Percentiles rank a stretch among this genome's conserved stretches.
Conservation (phyloP, 2,888 invertebrate species). For the Idaea dimidiata region DNA sequence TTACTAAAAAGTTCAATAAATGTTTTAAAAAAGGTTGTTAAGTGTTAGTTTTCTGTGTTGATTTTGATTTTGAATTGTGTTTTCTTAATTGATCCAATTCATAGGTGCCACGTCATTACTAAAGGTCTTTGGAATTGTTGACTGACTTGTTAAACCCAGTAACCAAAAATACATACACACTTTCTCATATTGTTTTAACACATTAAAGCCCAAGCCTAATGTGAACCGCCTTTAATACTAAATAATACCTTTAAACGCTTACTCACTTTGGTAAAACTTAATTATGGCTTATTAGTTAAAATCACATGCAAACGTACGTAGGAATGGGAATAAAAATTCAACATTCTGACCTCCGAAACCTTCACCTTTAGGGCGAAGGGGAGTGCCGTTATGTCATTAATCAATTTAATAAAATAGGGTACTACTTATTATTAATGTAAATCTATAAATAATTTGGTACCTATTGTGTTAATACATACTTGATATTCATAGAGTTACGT, state of each 20-base stretch:
- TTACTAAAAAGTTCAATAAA: neutral
- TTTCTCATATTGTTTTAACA: constrained; percentile 1
- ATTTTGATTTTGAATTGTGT: neutral
- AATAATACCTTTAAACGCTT: neutral
- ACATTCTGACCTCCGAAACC: neutral
- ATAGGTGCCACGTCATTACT: neutral
- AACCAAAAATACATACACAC: constrained; percentile 1
- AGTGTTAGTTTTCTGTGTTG: neutral
- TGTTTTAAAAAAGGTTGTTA: neutral
- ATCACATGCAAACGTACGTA: neutral
- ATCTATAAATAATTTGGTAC: neutral
- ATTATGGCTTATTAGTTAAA: neutral
- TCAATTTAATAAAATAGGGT: neutral
- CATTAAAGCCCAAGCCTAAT: constrained; percentile 1
- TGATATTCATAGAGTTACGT: neutral
- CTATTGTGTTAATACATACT: neutral
- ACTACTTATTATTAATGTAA: neutral
- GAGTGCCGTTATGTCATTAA: neutral
- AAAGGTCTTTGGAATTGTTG: neutral
- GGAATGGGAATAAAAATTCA: neutral
- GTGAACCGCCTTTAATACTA: constrained; percentile 14
- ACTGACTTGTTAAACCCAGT: neutral
- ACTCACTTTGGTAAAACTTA: neutral
- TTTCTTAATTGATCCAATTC: neutral
- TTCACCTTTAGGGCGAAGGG: neutral